These are phyloP conservation scores for Microvelia longipes DNA, from an alignment of 1,140 invertebrate genomes.

Conservation along the genomic window DNA sequence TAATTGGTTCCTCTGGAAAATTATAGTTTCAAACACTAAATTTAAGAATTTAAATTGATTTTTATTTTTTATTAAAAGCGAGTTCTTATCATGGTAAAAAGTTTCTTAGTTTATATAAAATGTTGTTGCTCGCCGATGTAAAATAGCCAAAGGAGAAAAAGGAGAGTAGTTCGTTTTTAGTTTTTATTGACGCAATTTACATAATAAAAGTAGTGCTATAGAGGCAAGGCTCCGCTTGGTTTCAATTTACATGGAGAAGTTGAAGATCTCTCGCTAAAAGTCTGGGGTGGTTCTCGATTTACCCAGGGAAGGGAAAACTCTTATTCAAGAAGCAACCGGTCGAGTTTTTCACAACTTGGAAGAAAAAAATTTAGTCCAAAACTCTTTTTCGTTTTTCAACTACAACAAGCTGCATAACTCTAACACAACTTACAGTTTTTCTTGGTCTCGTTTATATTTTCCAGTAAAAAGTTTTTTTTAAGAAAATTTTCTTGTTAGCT, in stretches of 20 bases:
- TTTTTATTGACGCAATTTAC: background rate
- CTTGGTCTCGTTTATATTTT: too few species aligned
- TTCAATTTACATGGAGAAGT: background rate
- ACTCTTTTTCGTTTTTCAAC: background rate
- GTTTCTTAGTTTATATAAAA: too few species aligned
- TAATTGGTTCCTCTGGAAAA: too few species aligned
- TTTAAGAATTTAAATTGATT: too few species aligned
- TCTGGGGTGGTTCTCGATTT: background rate
- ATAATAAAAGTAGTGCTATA: background rate
- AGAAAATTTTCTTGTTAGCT: too few species aligned
- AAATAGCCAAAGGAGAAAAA: background rate
- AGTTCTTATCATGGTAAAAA: too few species aligned
- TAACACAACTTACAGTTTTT: too few species aligned
- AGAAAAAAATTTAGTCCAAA: background rate
- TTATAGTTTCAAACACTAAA: too few species aligned
- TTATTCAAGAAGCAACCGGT: background rate
- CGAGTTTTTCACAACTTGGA: background rate
- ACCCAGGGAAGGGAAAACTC: background rate
- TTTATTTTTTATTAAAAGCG: too few species aligned
- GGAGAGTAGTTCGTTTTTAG: background rate
- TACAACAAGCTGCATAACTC: background rate
- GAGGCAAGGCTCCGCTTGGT: background rate
- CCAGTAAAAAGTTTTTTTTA: too few species aligned
- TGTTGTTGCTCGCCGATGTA: background rate
- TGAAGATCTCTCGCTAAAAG: background rate